Evolutionary conservation across 2,797 vertebrate species (phyloP), one percentile per base, ranked within the genome.

Genomic region (Sebastes elongatus): DNA sequence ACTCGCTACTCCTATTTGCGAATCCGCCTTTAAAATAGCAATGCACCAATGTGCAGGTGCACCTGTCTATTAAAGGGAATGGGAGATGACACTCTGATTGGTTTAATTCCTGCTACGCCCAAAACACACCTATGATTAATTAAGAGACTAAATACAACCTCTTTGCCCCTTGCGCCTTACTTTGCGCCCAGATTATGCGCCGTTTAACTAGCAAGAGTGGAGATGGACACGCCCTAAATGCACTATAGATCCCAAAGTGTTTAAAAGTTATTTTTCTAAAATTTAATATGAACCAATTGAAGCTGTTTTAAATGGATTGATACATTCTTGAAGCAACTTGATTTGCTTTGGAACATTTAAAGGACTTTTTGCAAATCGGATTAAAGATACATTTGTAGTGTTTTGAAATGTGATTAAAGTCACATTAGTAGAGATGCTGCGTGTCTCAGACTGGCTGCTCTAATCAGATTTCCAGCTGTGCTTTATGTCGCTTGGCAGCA

Each of bases 321-420:
- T 33, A 16, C 20, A 4, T 59, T 71, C 2, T 30, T 69, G 16
- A 67, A 71, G 52, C 22, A 62, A 61, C n/a, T 61, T 25, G 5
- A 30, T 76, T 63, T 27, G 3, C 55, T 30, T 59, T 7, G 4
- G 16, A 61, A 76, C 53, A 35, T 77, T 76, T 63, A 22, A 85
- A 67, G 57, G 46, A 33, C 66, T 60, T 22, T 64, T 55, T 56
- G 10, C 22, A 69, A 81, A 83, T 80, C 13, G 4, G 7, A 67
- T 83, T 73, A 23, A 16, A 53, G 35, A 7, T 22, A 11, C 6
- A 62, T 62, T 61, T 69, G 10, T 30, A 13, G 57, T 25, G 6
- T 59, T 82, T 76, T 20, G 1, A 74, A 76, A 82, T 77, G 52
- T 56, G 22, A 80, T 80, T 80, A 55, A 78, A 64, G 4, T 20